Evolutionary conservation across 2,888 invertebrate species (phyloP), one percentile per base, ranked within the genome.

Genomic region (Aphodius granarius): DNA sequence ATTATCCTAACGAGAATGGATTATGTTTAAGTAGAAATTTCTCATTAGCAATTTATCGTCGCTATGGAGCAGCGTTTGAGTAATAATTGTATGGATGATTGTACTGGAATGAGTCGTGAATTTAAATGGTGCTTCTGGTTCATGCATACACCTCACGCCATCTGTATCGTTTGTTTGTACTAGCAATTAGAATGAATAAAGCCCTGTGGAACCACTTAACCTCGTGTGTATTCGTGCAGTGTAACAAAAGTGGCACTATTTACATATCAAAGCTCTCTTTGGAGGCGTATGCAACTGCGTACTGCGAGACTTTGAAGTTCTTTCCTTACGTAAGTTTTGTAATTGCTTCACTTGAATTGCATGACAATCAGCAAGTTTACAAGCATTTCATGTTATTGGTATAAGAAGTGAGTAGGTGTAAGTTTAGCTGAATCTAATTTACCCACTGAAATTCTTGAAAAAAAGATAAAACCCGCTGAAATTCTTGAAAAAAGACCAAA

Each of bases 151-250:
- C 68, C 20, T 68, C 68, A 22, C 68, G 21, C n/a, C 68, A 68
- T 68, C 68, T 9, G 68, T 68, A 68, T 68, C 68, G 68, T 68
- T 68, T 68, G 68, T 68, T 21, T 68, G 20, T 43, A 43, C 43
- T 68, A 16, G 19, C 68, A 68, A 68, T 68, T 68, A 68, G 68
- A 21, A 22, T 22, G 68, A 68, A 22, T n/a, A 22, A 19, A 68
- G 20, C 68, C 13, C 20, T 22, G 68, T 22, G 22, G 19, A 68
- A 68, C 68, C 68, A 68, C 68, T 68, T 68, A 68, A 16, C 68
- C 13, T 68, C n/a, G 68, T 68, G 43, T 43, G 43, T 43, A 43
- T 43, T 43, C 13, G 43, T 13, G 43, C 13, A 9, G 43, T 43
- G 13, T 43, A 43, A 43, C 43, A 43, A 43, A 43, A 43, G 43